phyloP scores from a whole-genome alignment of 2,797 vertebrate species.

The Leucoraja ocellata region DNA sequence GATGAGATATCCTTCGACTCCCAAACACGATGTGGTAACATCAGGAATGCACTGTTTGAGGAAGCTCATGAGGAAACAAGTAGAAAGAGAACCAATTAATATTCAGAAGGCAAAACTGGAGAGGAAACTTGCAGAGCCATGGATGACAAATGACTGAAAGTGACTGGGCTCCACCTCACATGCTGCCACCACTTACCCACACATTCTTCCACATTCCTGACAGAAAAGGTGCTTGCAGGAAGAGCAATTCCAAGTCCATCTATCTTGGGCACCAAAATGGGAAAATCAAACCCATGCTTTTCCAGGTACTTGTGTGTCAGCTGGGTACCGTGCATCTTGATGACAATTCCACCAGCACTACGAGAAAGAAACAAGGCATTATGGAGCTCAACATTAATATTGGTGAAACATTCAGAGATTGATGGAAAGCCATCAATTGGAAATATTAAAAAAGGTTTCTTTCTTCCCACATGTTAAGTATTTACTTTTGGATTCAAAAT shows the following conservation, averaged over 20 bases:
- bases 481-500: neutral
- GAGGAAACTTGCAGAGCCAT: neutral
- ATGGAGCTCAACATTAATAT: neutral
- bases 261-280: constrained; percentile 77
- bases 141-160: neutral
- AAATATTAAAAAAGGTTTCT: no score
- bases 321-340: constrained; percentile 83
- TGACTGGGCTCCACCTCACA: neutral
- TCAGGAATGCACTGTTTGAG: neutral
- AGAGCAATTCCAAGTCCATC: constrained; percentile 87
- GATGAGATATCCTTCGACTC: neutral
- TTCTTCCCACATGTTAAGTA: no score
- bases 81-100: neutral
- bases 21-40: neutral
- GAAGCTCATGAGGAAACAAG: no score
- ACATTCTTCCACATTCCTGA: constrained; percentile 86
- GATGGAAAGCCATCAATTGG: no score
- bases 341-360: constrained; percentile 83
- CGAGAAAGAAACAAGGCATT: constrained; percentile 27
- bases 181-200: constrained; percentile 72
- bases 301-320: constrained; percentile 87
- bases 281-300: constrained; percentile 84
- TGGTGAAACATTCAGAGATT: neutral
- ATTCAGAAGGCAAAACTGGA: neutral
- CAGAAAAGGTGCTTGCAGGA: constrained; percentile 76